Conservation (phyloP, 2,113 vertebrate genomes). For the Myotis yumanensis region DNA sequence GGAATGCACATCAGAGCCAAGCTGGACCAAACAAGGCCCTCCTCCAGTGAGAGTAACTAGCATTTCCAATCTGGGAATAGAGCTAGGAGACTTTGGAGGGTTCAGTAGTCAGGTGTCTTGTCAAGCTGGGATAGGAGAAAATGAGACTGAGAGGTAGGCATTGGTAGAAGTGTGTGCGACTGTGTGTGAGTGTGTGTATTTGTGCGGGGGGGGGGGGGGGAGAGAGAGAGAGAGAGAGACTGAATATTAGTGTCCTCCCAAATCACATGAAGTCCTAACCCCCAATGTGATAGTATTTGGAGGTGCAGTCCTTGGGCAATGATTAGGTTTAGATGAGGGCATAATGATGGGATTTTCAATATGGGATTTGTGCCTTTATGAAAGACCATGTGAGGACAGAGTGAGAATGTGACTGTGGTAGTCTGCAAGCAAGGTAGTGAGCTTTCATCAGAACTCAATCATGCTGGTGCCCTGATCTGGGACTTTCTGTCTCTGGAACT, state of each 20-base stretch:
- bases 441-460: not conserved
- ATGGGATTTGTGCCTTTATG: not conserved
- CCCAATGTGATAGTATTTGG: not conserved
- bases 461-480: not conserved
- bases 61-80: not conserved
- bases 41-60: not conserved
- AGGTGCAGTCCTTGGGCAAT: not conserved
- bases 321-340: not conserved
- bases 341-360: not conserved
- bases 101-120: not conserved
- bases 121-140: not conserved
- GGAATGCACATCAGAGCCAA: not conserved
- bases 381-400: not conserved
- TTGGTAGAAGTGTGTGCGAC: not conserved
- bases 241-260: not conserved
- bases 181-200: not conserved
- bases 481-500: not conserved
- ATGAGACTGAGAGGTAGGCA: not conserved
- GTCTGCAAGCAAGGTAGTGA: not conserved
- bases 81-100: not conserved
- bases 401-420: not conserved
- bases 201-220: not conserved
- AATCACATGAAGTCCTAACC: not conserved
- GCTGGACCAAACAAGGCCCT: not conserved
- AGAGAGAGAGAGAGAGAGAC: not conserved